phyloP scores from a whole-genome alignment of 2,888 invertebrate genomes.

The Suillia variegata region DNA sequence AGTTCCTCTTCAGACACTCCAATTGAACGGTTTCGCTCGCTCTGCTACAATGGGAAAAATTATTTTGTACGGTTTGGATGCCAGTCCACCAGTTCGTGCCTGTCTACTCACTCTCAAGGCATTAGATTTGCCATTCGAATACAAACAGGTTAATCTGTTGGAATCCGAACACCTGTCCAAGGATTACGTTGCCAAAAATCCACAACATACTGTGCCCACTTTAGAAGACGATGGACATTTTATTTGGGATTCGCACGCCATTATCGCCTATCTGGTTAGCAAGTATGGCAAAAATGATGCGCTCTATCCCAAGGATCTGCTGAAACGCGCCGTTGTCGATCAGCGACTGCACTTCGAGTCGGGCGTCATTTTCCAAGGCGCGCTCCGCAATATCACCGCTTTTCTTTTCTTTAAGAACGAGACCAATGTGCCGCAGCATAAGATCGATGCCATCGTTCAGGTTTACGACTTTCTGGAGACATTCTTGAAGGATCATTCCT shows the following conservation, averaged over 20 bases:
- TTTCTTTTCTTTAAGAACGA: constrained; percentile 10
- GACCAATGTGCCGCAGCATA: constrained; percentile 24
- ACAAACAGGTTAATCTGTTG: constrained; percentile 30
- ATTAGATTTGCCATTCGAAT: constrained; percentile 63
- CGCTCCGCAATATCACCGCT: constrained; percentile 17
- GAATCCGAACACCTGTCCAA: constrained; percentile 30
- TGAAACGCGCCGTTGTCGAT: constrained; percentile 42
- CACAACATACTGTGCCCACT: constrained; percentile 45
- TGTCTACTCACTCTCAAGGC: constrained; percentile 68
- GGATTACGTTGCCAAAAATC: constrained; percentile 40
- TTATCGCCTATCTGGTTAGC: constrained; percentile 39
- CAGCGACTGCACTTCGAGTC: constrained; percentile 50
- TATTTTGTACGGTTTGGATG: constrained; percentile 35
- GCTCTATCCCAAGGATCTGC: constrained; percentile 48
- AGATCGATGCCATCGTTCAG: constrained; percentile 30
- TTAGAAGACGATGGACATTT: constrained; percentile 37
- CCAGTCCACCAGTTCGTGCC: constrained; percentile 68
- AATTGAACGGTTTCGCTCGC: too few species aligned
- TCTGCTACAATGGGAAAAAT: constrained; percentile 33
- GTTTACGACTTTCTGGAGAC: constrained; percentile 39
- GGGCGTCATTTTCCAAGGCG: constrained; percentile 35
- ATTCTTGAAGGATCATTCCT: constrained; percentile 37
- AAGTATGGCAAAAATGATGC: constrained; percentile 42
- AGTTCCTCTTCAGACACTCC: too few species aligned
- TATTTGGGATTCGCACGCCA: constrained; percentile 46